Evolutionary conservation across 2,113 vertebrate species (phyloP).

Genomic region (Aegithalos caudatus): DNA sequence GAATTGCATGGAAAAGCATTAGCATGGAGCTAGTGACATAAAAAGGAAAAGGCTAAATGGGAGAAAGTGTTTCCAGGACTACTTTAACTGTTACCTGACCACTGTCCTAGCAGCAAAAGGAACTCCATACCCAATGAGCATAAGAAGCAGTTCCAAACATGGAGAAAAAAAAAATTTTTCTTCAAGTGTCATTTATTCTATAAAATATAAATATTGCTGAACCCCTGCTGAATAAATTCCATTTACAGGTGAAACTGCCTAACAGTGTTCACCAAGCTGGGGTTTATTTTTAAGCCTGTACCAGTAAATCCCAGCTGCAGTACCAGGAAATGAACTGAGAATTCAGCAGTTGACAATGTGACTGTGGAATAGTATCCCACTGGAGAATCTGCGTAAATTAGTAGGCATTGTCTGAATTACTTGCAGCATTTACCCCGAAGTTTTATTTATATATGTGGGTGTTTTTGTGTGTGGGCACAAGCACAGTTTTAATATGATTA

Average conservation of each 20-base stretch:
- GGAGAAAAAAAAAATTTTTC: background rate
- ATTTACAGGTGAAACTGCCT: background rate
- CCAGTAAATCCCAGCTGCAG: background rate
- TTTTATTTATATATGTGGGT: background rate
- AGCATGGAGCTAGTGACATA: background rate
- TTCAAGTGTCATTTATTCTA: background rate
- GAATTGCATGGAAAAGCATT: accelerated
- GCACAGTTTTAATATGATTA: background rate
- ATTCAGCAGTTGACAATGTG: background rate
- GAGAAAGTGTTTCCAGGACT: background rate
- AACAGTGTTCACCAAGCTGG: background rate
- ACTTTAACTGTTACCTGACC: background rate
- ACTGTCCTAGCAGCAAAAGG: background rate
- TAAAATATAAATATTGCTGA: background rate
- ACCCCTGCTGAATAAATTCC: background rate
- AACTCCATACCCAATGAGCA: background rate
- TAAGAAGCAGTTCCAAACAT: background rate
- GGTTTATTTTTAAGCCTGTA: background rate
- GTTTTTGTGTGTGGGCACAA: background rate
- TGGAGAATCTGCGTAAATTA: background rate
- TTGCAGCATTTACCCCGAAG: background rate
- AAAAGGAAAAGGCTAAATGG: background rate
- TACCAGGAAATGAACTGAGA: background rate
- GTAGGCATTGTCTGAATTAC: background rate
- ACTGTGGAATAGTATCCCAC: background rate